These are phyloP conservation scores for Hapalemur alaotrensis DNA, from an alignment of 2,797 vertebrate genomes.

Conservation along the genomic window DNA sequence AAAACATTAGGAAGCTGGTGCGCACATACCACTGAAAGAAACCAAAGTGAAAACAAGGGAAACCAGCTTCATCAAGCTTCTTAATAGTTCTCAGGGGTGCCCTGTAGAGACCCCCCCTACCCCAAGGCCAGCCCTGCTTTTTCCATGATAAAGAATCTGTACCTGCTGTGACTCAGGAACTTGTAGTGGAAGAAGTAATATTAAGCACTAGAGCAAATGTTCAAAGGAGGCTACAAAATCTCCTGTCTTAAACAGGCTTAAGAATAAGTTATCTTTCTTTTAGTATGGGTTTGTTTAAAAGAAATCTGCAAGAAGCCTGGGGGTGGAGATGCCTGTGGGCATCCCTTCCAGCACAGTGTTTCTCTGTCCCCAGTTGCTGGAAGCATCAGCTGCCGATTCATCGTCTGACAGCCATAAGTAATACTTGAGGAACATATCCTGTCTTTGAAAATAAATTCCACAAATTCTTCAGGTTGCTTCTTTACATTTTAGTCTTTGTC, in stretches of 20 bases:
- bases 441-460: background rate
- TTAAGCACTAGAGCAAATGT: background rate
- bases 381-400: background rate
- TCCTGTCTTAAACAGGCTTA: constrained; percentile 17
- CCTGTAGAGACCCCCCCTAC: background rate
- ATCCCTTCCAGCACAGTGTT: background rate
- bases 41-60: background rate
- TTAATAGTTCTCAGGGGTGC: background rate
- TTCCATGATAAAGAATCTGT: background rate
- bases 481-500: background rate
- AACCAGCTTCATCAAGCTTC: background rate
- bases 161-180: background rate
- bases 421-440: background rate
- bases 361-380: background rate
- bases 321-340: background rate
- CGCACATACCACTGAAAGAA: background rate
- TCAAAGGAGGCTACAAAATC: background rate
- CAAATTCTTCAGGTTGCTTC: background rate
- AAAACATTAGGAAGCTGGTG: background rate
- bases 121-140: background rate
- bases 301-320: background rate
- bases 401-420: constrained; percentile 15
- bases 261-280: background rate
- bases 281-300: constrained; percentile 2
- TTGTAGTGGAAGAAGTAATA: background rate